A percentile compares a stretch with the other conserved stretches of the same genome.
Evolutionary conservation across 2,113 vertebrate species (phyloP).

Genomic region (Peromyscus californicus): DNA sequence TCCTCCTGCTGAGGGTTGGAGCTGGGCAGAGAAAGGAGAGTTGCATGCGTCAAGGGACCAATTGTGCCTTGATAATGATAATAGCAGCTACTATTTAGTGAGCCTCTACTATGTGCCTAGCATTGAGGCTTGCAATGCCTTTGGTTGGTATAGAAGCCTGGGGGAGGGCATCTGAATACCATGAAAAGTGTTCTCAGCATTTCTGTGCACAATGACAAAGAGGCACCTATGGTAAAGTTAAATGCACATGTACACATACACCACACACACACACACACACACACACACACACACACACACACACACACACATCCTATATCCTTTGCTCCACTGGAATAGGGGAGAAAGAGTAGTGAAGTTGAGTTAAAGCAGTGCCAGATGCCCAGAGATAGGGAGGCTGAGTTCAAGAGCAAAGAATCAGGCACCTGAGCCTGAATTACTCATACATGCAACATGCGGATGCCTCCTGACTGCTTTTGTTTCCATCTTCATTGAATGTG

Average conservation of each 20-base stretch:
- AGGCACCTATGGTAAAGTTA: neutral
- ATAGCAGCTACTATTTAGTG: neutral
- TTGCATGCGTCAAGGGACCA: neutral
- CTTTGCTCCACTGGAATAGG: neutral
- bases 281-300: too few species aligned
- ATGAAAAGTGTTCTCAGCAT: neutral
- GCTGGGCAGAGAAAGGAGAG: conserved; percentile 4
- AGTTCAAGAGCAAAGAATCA: neutral
- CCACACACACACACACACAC: too few species aligned
- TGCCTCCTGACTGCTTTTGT: neutral
- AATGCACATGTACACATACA: neutral
- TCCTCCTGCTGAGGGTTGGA: conserved; percentile 42
- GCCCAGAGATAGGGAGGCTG: neutral
- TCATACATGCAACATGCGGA: rapidly evolving
- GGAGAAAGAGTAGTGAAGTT: neutral
- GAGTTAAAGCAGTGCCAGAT: neutral
- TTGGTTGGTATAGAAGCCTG: neutral
- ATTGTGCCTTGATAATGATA: neutral
- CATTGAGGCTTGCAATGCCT: neutral
- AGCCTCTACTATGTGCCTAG: neutral
- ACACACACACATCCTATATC: neutral
- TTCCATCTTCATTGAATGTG: neutral
- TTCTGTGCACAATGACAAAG: neutral
- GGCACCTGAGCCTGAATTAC: neutral
- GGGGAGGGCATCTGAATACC: neutral